Base-by-base conservation (phyloP, 1,140 invertebrate species). In the Polyergus mexicanus region DNA sequence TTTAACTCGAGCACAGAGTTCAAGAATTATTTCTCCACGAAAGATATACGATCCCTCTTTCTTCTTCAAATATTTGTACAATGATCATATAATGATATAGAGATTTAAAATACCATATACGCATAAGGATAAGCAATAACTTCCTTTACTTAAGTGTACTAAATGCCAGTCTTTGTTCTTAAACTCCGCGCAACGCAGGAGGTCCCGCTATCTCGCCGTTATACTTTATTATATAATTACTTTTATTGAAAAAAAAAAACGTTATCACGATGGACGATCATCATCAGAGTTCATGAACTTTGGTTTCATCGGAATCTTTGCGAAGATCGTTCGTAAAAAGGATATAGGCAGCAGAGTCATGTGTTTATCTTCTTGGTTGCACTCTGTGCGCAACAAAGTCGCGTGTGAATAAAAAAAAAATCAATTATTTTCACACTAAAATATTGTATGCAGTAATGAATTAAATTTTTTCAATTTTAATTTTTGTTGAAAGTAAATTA, bases 121-220 rank as follows among this genome's bases (percentile, higher is more conserved):
- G 38, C 41, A 38, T 58, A 58, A 32, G 71, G 10, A 16, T 80
- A 81, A 81, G 75, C 68, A 87, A 81, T 76, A 89, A 35, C 47
- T 35, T 51, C 54, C 65, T 51, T 62, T 51, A 56, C 63, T 35
- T 44, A 51, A 80, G 35, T 38, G 47, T 16, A 75, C 28, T 92
- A 87, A 92, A 93, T 92, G 87, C 74, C 16, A 32, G 56, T 60
- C 88, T 91, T 92, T 92, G 90, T 92, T 72, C 65, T 16, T n/a
- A 44, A n/a, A 16, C 16, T 66, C 19, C 1, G n/a, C 81, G n/a
- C 84, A 22, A 83, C 71, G 56, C 51, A 83, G 86, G 74, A 80
- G 88, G 87, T 91, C 87, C 28, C n/a, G 28, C 25, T 92, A 90
- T 92, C 86, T 74, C 65, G 22, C 3, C 35, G 47, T 87, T 86